Base-by-base conservation (phyloP, 2,113 vertebrate genomes). In the Oreochromis tanganicae region DNA sequence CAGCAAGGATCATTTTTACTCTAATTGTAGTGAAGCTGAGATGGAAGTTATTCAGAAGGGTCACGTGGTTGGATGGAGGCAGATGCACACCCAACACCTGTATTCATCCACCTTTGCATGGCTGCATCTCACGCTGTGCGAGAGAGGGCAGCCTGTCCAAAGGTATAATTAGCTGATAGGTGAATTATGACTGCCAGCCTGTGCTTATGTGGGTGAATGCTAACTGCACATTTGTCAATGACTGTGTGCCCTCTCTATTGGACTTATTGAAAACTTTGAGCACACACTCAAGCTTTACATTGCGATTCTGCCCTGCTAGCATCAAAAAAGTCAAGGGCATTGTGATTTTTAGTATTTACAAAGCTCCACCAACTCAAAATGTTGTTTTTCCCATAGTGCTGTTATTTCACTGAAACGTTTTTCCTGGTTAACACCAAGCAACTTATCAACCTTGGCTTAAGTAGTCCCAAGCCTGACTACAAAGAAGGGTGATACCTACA, bases 21-120 rank as follows among this genome's bases (percentile, higher is more conserved):
- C 81, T 94, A 92, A 94, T 93, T 94, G 91, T 86, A 59, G 88
- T 73, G 73, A 83, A 80, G 92, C 86, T 8, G 81, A 86, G 91
- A 91, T 88, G 91, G 92, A 88, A 88, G 91, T 90, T 93, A 88
- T 91, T 93, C 88, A 91, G 83, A 88, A 80, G 24, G 14, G 80
- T 61, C 80, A 56, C 2, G 54, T 82, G 85, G 75, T 71, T 6
- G 21, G 50, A 86, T 43, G 83, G 81, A 91, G 46, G 83, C 87
- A 83, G 71, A 84, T 85, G 88, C 52, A 12, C 46, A 68, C 71
- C 8, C 66, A 14, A 68, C 90, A 84, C 88, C 68, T 87, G 89
- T 16, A 84, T 82, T 85, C 80, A 13, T 66, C 86, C 75, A 91
- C 91, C 88, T 90, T 81, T 86, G 79, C 87, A 61, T 85, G 87